Conservation (phyloP, 2,888 invertebrate genomes). For the Bursaphelenchus okinawaensis region DNA sequence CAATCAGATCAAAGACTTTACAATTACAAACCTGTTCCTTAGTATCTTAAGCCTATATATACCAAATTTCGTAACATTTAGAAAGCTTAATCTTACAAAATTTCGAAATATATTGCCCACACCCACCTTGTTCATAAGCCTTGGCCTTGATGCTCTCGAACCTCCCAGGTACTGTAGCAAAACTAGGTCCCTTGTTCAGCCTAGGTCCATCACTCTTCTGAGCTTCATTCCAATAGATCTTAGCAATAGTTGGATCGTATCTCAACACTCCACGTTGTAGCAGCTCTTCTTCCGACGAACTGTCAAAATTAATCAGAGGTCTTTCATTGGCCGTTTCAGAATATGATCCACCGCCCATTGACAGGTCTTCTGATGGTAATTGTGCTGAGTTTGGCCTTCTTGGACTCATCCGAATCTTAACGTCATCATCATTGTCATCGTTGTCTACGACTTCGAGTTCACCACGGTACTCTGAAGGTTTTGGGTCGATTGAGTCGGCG, state of each 20-base stretch:
- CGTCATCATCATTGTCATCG: neutral
- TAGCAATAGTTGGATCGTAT: neutral
- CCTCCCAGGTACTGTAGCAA: neutral
- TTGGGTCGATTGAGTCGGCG: neutral
- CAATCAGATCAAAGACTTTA: too few relatives aligned
- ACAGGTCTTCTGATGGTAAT: neutral
- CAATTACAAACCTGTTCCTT: too few relatives aligned
- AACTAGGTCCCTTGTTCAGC: neutral
- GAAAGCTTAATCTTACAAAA: too few relatives aligned
- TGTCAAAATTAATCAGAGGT: neutral
- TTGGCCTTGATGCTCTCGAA: neutral
- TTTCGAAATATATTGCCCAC: too few relatives aligned
- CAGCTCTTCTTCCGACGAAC: neutral
- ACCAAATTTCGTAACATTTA: too few relatives aligned
- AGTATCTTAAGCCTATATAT: too few relatives aligned
- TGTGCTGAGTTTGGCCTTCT: neutral
- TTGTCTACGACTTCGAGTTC: too few relatives aligned
- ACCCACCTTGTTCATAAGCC: neutral
- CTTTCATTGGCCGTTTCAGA: too few relatives aligned
- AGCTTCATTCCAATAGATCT: neutral
- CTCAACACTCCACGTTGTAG: neutral
- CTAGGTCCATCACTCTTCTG: neutral
- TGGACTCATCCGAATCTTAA: neutral
- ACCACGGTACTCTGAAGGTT: neutral
- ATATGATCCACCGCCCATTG: neutral